phyloP scores from a whole-genome alignment of 2,113 vertebrate species.

The Opisthocomus hoazin region DNA sequence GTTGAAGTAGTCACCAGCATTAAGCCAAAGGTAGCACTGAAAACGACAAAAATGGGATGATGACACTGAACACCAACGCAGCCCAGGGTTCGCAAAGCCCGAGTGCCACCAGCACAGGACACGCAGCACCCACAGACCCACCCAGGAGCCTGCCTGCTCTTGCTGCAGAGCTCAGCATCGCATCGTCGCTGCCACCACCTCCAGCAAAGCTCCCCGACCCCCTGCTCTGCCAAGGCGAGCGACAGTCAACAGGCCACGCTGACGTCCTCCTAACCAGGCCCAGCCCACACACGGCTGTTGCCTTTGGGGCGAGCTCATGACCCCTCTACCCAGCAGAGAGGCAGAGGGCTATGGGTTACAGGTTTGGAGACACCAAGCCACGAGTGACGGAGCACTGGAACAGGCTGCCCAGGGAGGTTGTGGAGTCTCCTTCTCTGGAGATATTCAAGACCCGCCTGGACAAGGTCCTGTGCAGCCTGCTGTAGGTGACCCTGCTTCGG shows the following conservation, averaged over 20 bases:
- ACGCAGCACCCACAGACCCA: rapidly evolving
- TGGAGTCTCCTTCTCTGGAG: too few relatives aligned
- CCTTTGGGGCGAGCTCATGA: rapidly evolving
- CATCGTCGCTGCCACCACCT: rapidly evolving
- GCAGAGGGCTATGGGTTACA: background rate
- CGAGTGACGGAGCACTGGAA: too few relatives aligned
- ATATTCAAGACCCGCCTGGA: too few relatives aligned
- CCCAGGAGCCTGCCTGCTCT: background rate
- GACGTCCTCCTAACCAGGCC: rapidly evolving
- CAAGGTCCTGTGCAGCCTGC: too few relatives aligned
- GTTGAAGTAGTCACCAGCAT: background rate
- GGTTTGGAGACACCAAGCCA: background rate
- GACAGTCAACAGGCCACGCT: background rate
- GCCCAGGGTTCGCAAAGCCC: background rate
- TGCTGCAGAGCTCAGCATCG: background rate
- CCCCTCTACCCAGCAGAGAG: background rate
- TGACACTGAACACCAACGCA: rapidly evolving
- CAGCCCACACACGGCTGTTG: rapidly evolving
- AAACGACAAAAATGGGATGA: too few relatives aligned
- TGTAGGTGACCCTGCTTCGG: too few relatives aligned
- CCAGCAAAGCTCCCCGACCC: background rate
- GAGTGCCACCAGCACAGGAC: background rate
- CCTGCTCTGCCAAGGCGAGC: background rate
- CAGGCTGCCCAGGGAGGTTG: too few relatives aligned
- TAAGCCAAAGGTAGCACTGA: background rate